Conservation (phyloP, 30 jellyfish, hydroid and myxozoan genomes). For the Hydractinia echinata region DNA sequence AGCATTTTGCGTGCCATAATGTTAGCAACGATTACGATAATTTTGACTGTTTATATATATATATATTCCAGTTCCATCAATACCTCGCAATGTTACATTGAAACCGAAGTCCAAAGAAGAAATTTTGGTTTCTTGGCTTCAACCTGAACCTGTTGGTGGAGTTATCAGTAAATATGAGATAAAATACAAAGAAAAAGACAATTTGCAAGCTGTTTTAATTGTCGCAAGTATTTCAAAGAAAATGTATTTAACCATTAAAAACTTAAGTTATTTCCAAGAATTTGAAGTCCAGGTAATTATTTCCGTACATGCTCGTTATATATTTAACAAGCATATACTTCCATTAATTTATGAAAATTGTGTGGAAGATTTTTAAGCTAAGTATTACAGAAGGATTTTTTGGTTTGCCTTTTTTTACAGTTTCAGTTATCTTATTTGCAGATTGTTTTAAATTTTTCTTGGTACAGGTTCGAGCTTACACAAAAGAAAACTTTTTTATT, state of each 20-base stretch:
- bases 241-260: neutral
- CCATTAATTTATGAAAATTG: neutral
- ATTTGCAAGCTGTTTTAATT: neutral
- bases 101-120: neutral
- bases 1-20: neutral
- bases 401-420: neutral
- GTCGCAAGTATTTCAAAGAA: neutral
- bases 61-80: slow-evolving; percentile 17
- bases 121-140: slow-evolving; percentile 13
- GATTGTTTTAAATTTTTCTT: neutral
- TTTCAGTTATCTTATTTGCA: no score
- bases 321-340: neutral
- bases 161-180: neutral
- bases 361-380: neutral
- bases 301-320: neutral
- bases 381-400: no score
- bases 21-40: neutral
- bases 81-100: neutral
- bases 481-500: neutral
- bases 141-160: slow-evolving; percentile 20
- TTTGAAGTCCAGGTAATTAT: slow-evolving; percentile 15
- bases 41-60: no score
- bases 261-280: neutral
- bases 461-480: slow-evolving; percentile 13
- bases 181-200: neutral